These are phyloP conservation scores for Varanus salvator DNA, from an alignment of 2,113 vertebrate genomes.

Conservation along the genomic window DNA sequence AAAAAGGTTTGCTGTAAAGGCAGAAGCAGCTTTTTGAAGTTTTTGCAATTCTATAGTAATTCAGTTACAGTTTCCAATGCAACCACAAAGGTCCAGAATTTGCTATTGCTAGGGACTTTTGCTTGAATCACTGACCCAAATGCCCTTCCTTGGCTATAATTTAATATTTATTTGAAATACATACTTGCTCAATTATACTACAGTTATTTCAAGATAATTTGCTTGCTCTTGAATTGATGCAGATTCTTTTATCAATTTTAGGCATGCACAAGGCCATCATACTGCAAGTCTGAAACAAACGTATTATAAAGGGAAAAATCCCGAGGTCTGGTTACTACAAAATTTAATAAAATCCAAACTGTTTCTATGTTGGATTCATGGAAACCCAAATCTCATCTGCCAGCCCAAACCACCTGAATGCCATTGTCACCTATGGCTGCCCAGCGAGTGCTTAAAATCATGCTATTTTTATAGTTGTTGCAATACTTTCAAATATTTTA, in stretches of 20 bases:
- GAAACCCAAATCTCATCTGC: not conserved
- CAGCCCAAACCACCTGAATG: not conserved
- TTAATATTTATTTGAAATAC: too few relatives aligned
- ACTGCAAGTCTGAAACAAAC: not conserved
- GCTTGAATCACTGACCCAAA: not conserved
- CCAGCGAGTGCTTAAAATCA: not conserved
- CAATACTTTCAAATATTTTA: not conserved
- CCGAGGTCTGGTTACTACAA: not conserved
- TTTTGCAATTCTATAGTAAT: too few relatives aligned
- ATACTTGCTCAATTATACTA: too few relatives aligned
- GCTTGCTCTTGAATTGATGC: not conserved
- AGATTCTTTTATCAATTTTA: not conserved
- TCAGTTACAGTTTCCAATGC: too few relatives aligned
- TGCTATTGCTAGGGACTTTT: not conserved
- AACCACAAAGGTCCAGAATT: too few relatives aligned
- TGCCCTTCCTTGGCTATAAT: not conserved
- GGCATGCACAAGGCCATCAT: not conserved
- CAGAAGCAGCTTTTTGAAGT: too few relatives aligned
- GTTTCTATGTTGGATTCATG: not conserved
- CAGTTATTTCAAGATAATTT: not conserved
- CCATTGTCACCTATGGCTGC: not conserved
- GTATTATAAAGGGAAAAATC: not conserved
- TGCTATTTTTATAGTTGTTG: not conserved
- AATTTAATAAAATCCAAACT: not conserved
- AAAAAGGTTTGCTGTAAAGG: not conserved